phyloP scores from a whole-genome alignment of 2,113 vertebrate genomes.

The Petrocephalus microphthalmus region DNA sequence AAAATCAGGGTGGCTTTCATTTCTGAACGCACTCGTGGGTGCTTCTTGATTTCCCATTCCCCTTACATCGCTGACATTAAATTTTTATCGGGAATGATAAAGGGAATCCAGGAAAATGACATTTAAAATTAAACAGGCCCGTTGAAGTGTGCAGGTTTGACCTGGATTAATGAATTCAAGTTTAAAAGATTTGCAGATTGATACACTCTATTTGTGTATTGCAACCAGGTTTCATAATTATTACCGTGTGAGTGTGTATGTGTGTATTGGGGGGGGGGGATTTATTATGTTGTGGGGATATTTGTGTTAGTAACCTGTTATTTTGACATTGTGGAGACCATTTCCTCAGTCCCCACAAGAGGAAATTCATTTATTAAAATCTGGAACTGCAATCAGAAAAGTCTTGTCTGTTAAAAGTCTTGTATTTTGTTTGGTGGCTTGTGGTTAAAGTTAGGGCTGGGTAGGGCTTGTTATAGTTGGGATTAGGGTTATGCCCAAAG shows the following conservation, averaged over 20 bases:
- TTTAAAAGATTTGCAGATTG: not conserved
- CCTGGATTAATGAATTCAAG: not conserved
- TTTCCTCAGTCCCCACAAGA: too few species aligned
- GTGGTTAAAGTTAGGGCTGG: not conserved
- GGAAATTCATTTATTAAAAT: too few species aligned
- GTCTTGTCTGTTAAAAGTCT: not conserved
- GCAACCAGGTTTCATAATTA: not conserved
- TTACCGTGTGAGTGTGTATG: not conserved
- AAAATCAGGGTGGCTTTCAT: not conserved
- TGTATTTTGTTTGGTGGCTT: not conserved
- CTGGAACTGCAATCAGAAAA: too few species aligned
- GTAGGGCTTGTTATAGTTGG: too few species aligned
- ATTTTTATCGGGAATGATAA: not conserved
- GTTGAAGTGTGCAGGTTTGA: not conserved
- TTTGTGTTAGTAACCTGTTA: too few species aligned
- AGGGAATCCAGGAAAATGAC: not conserved
- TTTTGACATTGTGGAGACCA: too few species aligned
- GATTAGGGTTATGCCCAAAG: too few species aligned
- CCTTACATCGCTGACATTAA: not conserved
- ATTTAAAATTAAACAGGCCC: not conserved
- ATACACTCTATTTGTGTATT: not conserved
- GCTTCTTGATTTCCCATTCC: not conserved
- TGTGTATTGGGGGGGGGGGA: too few species aligned
- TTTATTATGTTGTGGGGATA: not conserved
- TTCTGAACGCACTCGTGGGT: not conserved